Evolutionary conservation across 2,113 vertebrate genomes (phyloP).

Genomic region (Petrocephalus zakoni): DNA sequence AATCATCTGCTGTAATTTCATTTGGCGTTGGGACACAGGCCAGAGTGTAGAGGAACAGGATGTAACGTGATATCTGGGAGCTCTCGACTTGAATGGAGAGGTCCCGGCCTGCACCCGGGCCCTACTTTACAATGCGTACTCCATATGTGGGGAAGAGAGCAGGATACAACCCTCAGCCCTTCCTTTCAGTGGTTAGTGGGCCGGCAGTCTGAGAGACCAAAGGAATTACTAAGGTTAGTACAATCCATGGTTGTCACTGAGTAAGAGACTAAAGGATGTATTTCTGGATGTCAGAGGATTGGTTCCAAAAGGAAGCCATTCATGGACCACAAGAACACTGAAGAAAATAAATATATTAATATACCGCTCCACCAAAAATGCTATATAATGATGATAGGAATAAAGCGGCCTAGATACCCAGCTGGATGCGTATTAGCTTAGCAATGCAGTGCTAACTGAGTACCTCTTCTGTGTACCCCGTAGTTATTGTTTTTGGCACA

Average conservation of each 20-base stretch:
- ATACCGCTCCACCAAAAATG: background rate
- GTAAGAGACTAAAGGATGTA: background rate
- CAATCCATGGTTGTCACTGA: background rate
- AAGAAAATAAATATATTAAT: background rate
- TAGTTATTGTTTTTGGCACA: background rate
- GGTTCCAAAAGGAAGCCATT: background rate
- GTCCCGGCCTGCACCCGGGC: background rate
- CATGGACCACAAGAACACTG: background rate
- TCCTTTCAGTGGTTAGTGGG: background rate
- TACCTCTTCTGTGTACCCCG: background rate
- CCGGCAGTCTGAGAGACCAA: background rate
- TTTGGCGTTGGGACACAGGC: background rate
- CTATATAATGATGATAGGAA: background rate
- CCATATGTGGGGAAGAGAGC: background rate
- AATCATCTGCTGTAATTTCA: slow-evolving; percentile 1
- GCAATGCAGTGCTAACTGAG: background rate
- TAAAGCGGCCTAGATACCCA: background rate
- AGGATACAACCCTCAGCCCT: background rate
- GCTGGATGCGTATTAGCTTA: background rate
- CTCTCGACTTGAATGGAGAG: background rate
- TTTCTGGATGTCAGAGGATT: background rate
- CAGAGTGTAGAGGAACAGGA: background rate
- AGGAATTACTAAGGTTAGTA: background rate
- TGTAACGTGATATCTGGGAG: background rate
- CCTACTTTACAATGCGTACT: background rate